Percentiles rank a stretch among this genome's conserved stretches.
These are phyloP conservation scores for Plagiodera versicolora DNA, from an alignment of 2,888 invertebrate species.

Conservation along the genomic window DNA sequence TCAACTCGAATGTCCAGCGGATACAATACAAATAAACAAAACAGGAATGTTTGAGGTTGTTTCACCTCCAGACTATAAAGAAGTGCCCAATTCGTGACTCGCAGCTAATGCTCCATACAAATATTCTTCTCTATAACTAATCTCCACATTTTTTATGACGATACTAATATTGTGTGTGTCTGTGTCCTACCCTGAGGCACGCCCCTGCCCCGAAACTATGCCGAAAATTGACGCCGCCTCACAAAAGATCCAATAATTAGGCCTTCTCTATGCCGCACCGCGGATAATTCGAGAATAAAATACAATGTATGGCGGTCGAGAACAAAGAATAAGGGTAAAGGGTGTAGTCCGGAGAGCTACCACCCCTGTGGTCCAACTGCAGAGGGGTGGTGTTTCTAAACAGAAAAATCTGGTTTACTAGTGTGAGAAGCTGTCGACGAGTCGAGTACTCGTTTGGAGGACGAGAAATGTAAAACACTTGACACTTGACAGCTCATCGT, in stretches of 20 bases:
- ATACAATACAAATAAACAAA: no score
- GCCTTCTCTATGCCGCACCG: constrained; percentile 24
- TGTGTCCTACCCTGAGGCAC: no score
- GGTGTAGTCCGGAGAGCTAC: background rate
- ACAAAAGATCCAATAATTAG: constrained; percentile 26
- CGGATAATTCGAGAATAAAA: constrained; percentile 30
- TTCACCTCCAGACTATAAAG: no score
- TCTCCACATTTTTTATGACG: no score
- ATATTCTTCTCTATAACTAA: no score
- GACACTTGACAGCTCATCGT: background rate
- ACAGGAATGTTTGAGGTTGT: no score
- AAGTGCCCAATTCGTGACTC: no score
- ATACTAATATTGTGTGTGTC: no score
- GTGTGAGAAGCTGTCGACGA: background rate
- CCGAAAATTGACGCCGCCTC: constrained; percentile 19
- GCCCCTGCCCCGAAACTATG: no score
- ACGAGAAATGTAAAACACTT: background rate
- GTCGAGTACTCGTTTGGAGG: background rate
- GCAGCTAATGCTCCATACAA: no score
- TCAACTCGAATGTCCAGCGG: no score
- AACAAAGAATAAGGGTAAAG: constrained; percentile 15
- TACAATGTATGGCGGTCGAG: constrained; percentile 16
- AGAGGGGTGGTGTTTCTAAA: background rate
- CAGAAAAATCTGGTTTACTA: constrained; percentile 16
- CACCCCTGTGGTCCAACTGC: background rate